Evolutionary conservation across 2,113 vertebrate species (phyloP).

Genomic region (Silurus asotus): DNA sequence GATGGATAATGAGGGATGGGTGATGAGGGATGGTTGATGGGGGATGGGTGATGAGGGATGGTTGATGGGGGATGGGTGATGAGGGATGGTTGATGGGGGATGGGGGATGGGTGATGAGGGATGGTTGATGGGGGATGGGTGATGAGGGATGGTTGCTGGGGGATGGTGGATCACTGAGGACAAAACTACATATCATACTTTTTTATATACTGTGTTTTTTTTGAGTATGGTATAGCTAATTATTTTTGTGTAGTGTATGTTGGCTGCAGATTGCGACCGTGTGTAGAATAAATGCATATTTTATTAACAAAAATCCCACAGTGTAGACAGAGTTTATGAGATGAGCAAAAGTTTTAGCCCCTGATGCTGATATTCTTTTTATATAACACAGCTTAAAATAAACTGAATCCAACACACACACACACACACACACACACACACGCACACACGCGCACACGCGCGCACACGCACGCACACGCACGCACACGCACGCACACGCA

Average conservation of each 20-base stretch:
- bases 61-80: too few species aligned
- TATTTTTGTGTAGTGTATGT: background rate
- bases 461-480: background rate
- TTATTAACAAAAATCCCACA: too few species aligned
- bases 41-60: too few species aligned
- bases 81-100: too few species aligned
- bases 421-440: background rate
- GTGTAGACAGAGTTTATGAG: background rate
- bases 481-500: background rate
- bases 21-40: too few species aligned
- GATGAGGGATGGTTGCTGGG: too few species aligned
- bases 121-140: too few species aligned
- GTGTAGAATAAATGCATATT: too few species aligned
- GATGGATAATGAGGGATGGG: too few species aligned
- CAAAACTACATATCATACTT: too few species aligned
- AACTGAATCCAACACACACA: background rate
- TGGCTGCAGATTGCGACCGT: background rate
- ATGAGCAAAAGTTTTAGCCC: background rate
- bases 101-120: too few species aligned
- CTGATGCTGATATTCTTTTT: background rate
- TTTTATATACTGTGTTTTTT: background rate
- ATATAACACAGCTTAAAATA: background rate
- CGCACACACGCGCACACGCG: background rate
- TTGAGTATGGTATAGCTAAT: background rate
- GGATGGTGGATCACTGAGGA: too few species aligned